phyloP scores from a whole-genome alignment of 2,888 invertebrate species.

The Cabera pusaria region DNA sequence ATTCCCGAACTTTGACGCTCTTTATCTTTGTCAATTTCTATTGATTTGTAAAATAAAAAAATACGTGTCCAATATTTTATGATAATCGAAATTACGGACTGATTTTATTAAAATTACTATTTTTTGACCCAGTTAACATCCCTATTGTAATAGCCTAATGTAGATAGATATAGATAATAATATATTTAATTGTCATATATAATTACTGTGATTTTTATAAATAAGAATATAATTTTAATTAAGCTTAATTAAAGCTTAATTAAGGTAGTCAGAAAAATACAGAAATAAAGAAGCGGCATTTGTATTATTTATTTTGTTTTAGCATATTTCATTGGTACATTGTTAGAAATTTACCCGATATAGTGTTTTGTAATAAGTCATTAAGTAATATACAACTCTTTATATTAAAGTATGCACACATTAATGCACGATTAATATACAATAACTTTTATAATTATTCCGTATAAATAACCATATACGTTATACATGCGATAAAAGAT shows the following conservation, averaged over 20 bases:
- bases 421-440: conserved; percentile 77
- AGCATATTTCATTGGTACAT: conserved; percentile 82
- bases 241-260: no score
- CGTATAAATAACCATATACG: conserved; percentile 78
- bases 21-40: no score
- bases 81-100: no score
- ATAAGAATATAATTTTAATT: neutral
- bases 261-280: conserved; percentile 67
- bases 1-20: no score
- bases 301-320: conserved; percentile 79
- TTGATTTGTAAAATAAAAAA: no score
- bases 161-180: no score
- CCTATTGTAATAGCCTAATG: no score
- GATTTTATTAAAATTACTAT: no score
- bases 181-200: no score
- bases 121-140: no score
- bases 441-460: conserved; percentile 37
- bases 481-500: conserved; percentile 77
- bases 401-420: conserved; percentile 76
- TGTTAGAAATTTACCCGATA: conserved; percentile 74
- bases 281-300: conserved; percentile 81
- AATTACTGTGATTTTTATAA: conserved; percentile 8
- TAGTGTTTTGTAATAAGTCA: conserved; percentile 66
- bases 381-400: conserved; percentile 76
- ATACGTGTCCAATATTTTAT: no score